Conservation (phyloP, 2,888 invertebrate genomes). For the Pandemis corylana region DNA sequence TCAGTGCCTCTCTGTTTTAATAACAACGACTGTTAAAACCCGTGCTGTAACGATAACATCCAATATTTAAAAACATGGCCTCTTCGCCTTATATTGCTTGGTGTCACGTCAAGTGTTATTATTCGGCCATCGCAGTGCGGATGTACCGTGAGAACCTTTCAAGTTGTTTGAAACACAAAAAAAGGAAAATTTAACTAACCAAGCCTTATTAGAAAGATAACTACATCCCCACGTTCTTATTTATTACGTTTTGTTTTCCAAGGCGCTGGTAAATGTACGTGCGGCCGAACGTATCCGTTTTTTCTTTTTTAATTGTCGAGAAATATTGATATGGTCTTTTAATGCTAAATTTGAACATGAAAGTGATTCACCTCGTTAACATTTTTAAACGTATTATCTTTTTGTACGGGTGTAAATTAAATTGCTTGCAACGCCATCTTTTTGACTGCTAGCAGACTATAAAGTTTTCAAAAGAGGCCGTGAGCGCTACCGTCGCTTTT, state of each 20-base stretch:
- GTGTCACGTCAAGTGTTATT: constrained; percentile 6
- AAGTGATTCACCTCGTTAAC: background rate
- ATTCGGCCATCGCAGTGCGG: background rate
- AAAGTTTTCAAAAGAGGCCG: constrained; percentile 21
- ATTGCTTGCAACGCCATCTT: constrained; percentile 34
- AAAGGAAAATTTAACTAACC: too few relatives aligned
- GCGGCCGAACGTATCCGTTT: too few relatives aligned
- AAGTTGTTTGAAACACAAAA: background rate
- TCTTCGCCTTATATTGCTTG: constrained; percentile 8
- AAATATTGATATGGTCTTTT: too few relatives aligned
- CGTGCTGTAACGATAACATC: constrained; percentile 35
- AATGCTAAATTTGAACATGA: too few relatives aligned
- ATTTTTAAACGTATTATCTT: background rate
- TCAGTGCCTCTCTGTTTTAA: constrained; percentile 17
- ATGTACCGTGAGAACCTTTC: background rate
- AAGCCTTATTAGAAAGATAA: too few relatives aligned
- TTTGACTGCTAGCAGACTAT: constrained; percentile 8
- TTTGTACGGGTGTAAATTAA: background rate
- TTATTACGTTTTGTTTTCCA: too few relatives aligned
- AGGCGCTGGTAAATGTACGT: too few relatives aligned
- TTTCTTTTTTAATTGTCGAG: background rate
- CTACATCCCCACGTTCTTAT: too few relatives aligned
- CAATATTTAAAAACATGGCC: constrained; percentile 31
- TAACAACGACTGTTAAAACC: constrained; percentile 24
- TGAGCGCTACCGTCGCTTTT: constrained; percentile 31